Conservation (phyloP, 2,113 vertebrate species). For the Mesocricetus auratus region DNA sequence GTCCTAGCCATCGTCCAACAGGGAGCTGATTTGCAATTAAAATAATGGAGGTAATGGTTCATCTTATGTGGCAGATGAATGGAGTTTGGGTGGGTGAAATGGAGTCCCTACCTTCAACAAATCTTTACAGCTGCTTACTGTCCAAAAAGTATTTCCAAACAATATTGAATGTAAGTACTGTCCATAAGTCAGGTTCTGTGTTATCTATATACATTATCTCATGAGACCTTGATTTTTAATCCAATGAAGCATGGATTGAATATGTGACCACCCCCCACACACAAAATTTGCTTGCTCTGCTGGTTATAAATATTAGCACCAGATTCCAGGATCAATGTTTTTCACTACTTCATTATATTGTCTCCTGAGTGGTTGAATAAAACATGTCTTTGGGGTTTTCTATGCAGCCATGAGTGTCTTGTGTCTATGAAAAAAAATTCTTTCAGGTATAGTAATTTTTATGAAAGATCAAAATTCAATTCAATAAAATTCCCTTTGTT, state of each 20-base stretch:
- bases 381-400: background rate
- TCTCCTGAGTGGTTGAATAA: background rate
- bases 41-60: background rate
- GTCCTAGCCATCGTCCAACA: no score
- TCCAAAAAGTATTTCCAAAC: slow-evolving; percentile 17
- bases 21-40: background rate
- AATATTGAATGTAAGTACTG: background rate
- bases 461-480: slow-evolving; percentile 28
- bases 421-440: background rate
- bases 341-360: background rate
- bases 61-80: background rate
- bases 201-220: background rate
- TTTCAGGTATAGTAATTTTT: background rate
- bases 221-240: background rate
- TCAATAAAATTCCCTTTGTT: background rate
- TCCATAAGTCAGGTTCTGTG: background rate
- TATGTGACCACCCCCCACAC: background rate
- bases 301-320: background rate
- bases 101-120: background rate
- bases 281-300: background rate
- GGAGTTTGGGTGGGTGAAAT: background rate
- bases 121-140: background rate
- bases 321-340: background rate
- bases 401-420: background rate
- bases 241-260: background rate